Percentiles rank a stretch among this genome's conserved stretches.
These are phyloP conservation scores for Actenoides hombroni DNA, from an alignment of 2,113 vertebrate species.

Conservation along the genomic window DNA sequence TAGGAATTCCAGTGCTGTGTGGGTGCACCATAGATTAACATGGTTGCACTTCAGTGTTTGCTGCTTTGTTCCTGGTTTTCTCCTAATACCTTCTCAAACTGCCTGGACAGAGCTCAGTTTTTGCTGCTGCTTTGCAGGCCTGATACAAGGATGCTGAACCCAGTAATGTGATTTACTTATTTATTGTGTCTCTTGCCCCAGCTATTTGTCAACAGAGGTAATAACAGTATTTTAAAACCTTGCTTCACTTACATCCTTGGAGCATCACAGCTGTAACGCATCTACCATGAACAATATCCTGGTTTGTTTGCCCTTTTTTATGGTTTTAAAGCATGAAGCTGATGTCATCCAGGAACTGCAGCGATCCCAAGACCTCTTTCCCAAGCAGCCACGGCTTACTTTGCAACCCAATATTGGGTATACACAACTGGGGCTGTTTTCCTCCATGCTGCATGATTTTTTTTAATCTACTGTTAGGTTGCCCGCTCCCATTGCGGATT, in stretches of 20 bases:
- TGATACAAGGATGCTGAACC: neutral
- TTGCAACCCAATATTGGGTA: neutral
- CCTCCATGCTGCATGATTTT: rapidly evolving
- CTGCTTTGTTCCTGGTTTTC: neutral
- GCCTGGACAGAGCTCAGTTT: neutral
- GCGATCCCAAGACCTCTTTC: neutral
- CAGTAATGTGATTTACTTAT: rapidly evolving
- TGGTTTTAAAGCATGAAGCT: neutral
- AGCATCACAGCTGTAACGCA: neutral
- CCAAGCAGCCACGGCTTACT: neutral
- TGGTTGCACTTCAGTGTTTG: neutral
- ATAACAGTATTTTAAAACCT: neutral
- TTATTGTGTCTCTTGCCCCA: neutral
- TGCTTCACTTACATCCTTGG: neutral
- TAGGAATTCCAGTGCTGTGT: neutral
- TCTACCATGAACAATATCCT: neutral
- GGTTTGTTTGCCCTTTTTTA: neutral
- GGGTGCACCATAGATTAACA: neutral
- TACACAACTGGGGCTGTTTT: neutral
- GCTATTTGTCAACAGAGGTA: neutral
- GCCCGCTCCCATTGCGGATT: neutral
- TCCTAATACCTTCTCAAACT: neutral
- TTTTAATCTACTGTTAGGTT: neutral
- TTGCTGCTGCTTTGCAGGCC: neutral
- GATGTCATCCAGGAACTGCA: neutral